phyloP scores from a whole-genome alignment of 2,113 vertebrate species.

The Mola mola region DNA sequence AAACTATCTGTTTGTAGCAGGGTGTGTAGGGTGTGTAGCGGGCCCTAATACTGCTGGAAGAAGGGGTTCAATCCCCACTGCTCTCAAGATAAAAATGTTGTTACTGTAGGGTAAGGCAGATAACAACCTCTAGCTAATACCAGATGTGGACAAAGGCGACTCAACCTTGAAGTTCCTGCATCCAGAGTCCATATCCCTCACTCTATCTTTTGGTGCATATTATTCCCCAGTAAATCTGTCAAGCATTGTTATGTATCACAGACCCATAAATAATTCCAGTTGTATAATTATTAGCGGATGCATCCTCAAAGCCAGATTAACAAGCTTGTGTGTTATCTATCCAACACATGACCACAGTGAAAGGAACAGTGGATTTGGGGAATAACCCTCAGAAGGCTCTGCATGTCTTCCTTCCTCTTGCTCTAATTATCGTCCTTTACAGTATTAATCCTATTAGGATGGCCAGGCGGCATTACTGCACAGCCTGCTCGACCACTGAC shows the following conservation, averaged over 20 bases:
- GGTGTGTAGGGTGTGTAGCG: too few species aligned
- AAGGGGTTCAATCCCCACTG: not conserved
- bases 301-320: conserved; percentile 21
- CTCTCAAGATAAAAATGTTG: not conserved
- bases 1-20: too few species aligned
- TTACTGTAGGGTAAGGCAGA: too few species aligned
- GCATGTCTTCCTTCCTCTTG: conserved; percentile 25
- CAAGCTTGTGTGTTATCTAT: conserved; percentile 23
- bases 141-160: conserved; percentile 4
- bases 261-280: not conserved
- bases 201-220: too few species aligned
- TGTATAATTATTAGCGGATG: conserved; percentile 21
- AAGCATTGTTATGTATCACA: not conserved
- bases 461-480: conserved; percentile 14
- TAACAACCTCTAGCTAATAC: not conserved
- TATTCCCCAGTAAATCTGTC: conserved; percentile 1
- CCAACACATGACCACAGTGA: conserved; percentile 26
- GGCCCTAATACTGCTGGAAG: too few species aligned
- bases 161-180: conserved; percentile 4
- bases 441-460: conserved; percentile 48
- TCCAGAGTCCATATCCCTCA: too few species aligned
- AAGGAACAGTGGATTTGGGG: conserved; percentile 12
- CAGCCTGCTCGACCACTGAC: not conserved
- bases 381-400: conserved; percentile 12
- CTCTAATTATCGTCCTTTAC: conserved; percentile 34